phyloP scores from a whole-genome alignment of 2,888 invertebrate species.

The Drosophila multiciliata region DNA sequence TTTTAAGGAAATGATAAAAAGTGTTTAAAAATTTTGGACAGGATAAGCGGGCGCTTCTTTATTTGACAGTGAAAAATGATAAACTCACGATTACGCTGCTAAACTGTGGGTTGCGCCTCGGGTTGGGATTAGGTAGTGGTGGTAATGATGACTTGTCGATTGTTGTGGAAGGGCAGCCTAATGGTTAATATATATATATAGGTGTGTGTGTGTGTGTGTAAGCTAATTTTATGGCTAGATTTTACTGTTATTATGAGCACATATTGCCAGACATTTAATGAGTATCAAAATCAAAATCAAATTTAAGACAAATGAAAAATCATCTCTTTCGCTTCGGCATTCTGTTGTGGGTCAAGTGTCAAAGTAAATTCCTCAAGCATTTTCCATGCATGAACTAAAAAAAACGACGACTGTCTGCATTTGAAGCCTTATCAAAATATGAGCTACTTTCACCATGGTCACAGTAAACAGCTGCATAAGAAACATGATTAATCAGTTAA shows the following conservation, averaged over 20 bases:
- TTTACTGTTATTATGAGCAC: not conserved
- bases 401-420: not conserved
- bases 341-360: conserved; percentile 42
- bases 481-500: conserved; percentile 74
- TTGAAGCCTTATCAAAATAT: conserved; percentile 58
- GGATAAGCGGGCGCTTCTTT: conserved; percentile 69
- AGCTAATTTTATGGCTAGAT: not conserved
- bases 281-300: not conserved
- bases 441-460: conserved; percentile 60
- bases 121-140: not conserved
- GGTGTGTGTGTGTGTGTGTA: not conserved
- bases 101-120: conserved; percentile 12
- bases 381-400: not conserved
- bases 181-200: not conserved
- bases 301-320: not conserved
- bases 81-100: conserved; percentile 28
- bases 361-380: not conserved
- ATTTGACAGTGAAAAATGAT: conserved; percentile 70
- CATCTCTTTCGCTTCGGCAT: not conserved
- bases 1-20: conserved; percentile 51
- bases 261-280: not conserved
- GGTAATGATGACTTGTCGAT: conserved; percentile 50
- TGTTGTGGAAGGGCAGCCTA: conserved; percentile 23
- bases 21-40: conserved; percentile 66
- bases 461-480: conserved; percentile 55